phyloP scores from a whole-genome alignment of 2,797 vertebrate genomes.

The Hydrophis major region DNA sequence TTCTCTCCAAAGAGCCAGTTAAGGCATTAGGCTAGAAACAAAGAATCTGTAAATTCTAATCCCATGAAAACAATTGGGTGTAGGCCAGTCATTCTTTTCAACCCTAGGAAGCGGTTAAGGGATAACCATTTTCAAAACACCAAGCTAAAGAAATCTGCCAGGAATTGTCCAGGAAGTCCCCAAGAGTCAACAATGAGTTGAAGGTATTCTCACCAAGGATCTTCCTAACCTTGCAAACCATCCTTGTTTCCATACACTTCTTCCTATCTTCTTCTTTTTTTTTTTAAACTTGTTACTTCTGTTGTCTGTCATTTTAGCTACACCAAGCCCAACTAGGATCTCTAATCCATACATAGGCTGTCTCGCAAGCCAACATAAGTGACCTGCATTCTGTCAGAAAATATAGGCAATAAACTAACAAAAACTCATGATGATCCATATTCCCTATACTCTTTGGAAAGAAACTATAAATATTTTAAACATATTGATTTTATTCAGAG shows the following conservation, averaged over 20 bases:
- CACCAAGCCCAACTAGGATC: background rate
- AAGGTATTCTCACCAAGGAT: background rate
- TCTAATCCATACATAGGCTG: background rate
- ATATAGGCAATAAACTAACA: background rate
- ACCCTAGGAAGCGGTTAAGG: background rate
- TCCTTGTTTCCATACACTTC: background rate
- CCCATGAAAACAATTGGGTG: background rate
- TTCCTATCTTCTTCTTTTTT: background rate
- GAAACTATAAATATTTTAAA: background rate
- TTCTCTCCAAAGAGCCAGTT: background rate
- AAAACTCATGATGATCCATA: background rate
- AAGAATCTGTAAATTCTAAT: background rate
- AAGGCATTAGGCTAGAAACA: background rate
- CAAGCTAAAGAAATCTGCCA: background rate
- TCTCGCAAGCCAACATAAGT: background rate
- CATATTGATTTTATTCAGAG: background rate
- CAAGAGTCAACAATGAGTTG: background rate
- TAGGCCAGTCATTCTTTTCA: background rate
- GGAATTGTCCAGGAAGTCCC: background rate
- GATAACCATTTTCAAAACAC: background rate
- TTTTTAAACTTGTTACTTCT: background rate
- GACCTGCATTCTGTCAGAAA: background rate
- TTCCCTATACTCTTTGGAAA: background rate
- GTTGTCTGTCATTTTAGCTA: background rate
- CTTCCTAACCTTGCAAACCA: background rate